phyloP scores from a whole-genome alignment of 2,113 vertebrate species.

The Argyrosomus japonicus region DNA sequence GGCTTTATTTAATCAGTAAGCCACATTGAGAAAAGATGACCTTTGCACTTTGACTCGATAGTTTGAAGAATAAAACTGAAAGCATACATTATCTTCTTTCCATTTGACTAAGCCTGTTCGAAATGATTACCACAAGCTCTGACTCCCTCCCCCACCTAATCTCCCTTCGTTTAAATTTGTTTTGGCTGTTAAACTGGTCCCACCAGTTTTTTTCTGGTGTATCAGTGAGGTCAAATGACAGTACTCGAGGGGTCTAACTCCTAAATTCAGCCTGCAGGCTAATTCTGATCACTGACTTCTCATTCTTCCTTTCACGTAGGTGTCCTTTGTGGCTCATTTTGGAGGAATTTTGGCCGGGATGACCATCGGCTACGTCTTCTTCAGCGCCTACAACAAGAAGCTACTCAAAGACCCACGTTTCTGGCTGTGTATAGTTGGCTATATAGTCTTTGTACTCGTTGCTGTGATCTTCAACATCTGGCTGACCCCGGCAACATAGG shows the following conservation, averaged over 20 bases:
- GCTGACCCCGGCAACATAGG: slow-evolving; percentile 83
- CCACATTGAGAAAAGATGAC: not conserved
- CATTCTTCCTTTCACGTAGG: slow-evolving; percentile 75
- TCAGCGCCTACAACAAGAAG: slow-evolving; percentile 88
- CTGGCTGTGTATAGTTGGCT: slow-evolving; percentile 89
- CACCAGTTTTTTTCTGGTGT: slow-evolving; percentile 8
- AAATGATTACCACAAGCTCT: not conserved
- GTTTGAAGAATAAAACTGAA: not conserved
- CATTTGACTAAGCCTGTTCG: not conserved
- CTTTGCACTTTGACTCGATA: not conserved
- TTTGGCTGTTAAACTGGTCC: slow-evolving; percentile 40
- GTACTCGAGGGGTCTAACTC: not conserved
- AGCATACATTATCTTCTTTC: not conserved
- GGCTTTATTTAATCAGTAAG: not conserved
- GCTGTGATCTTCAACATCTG: slow-evolving; percentile 92
- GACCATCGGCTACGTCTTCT: slow-evolving; percentile 93
- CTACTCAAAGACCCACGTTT: slow-evolving; percentile 91
- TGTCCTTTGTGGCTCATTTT: slow-evolving; percentile 93
- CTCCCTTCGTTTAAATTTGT: not conserved
- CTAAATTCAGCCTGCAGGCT: not conserved
- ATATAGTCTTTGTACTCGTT: slow-evolving; percentile 83
- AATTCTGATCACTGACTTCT: not conserved
- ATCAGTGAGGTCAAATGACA: not conserved
- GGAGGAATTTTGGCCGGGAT: slow-evolving; percentile 92
- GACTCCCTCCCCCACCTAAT: not conserved